phyloP scores from a whole-genome alignment of 2,888 invertebrate genomes.

The Agonopterix alstromeriana region DNA sequence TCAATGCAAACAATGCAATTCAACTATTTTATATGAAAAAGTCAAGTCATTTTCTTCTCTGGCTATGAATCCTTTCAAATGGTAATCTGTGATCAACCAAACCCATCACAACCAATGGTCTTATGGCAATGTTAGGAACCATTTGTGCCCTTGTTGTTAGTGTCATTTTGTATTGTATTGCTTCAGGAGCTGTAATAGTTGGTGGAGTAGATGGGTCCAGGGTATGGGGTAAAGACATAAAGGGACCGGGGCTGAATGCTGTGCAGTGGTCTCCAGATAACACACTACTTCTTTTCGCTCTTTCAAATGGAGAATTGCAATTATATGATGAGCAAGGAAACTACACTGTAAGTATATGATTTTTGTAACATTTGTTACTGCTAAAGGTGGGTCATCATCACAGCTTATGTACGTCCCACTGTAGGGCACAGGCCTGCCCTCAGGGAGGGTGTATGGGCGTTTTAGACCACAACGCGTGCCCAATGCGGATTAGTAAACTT shows the following conservation, averaged over 20 bases:
- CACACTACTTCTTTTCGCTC: conserved; percentile 90
- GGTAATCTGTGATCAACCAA: background rate
- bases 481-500: too few species aligned
- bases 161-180: background rate
- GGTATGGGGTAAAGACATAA: conserved; percentile 98
- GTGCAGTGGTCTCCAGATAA: conserved; percentile 99
- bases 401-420: too few species aligned
- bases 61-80: background rate
- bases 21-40: too few species aligned
- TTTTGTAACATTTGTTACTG: too few species aligned
- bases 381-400: too few species aligned
- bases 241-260: conserved; percentile 86
- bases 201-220: conserved; percentile 98
- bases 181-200: conserved; percentile 91
- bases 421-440: too few species aligned
- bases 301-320: conserved; percentile 94
- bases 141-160: too few species aligned
- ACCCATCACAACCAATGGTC: too few species aligned
- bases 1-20: too few species aligned
- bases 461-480: too few species aligned
- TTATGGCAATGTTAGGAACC: too few species aligned
- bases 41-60: background rate
- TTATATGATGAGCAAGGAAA: conserved; percentile 95
- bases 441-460: too few species aligned
- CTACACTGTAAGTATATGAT: conserved; percentile 75